A percentile compares a stretch with the other conserved stretches of the same genome.
These are phyloP conservation scores for Listrodromus nycthemerus DNA, from an alignment of 2,888 invertebrate genomes.

Conservation along the genomic window DNA sequence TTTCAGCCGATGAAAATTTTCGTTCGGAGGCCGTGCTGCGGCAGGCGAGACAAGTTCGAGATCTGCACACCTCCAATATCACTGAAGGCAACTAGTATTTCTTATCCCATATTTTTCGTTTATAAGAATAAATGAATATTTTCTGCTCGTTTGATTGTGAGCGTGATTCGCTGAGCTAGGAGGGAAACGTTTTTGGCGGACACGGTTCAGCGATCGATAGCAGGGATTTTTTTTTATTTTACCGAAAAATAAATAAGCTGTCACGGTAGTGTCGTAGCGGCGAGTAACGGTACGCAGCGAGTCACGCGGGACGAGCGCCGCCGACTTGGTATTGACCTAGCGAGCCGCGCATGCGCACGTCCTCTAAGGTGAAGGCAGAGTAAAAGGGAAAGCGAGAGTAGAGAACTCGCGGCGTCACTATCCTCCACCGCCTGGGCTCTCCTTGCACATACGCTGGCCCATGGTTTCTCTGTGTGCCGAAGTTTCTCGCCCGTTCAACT, in stretches of 20 bases:
- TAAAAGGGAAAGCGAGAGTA: slow-evolving; percentile 62
- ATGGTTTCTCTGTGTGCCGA: background rate
- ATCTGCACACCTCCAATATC: slow-evolving; percentile 76
- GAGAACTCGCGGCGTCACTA: slow-evolving; percentile 49
- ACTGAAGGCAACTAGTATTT: slow-evolving; percentile 74
- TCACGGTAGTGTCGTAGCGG: background rate
- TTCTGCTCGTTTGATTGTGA: slow-evolving; percentile 10
- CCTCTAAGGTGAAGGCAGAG: slow-evolving; percentile 56
- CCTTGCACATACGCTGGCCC: background rate
- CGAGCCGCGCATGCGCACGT: slow-evolving; percentile 69
- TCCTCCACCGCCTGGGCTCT: slow-evolving; percentile 18
- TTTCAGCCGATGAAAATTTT: slow-evolving; percentile 74
- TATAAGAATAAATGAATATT: background rate
- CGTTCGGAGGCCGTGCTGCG: slow-evolving; percentile 76
- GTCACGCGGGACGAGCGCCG: slow-evolving; percentile 57
- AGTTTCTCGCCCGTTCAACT: slow-evolving; percentile 58
- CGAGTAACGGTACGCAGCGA: slow-evolving; percentile 44
- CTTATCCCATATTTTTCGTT: slow-evolving; percentile 34
- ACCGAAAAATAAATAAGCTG: background rate
- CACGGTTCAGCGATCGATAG: no score
- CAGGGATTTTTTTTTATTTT: no score
- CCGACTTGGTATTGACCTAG: slow-evolving; percentile 72
- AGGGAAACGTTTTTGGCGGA: background rate
- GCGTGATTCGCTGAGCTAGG: background rate
- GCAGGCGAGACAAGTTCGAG: slow-evolving; percentile 67